Conservation (phyloP, 2,888 invertebrate genomes). For the Cybosia mesomella region DNA sequence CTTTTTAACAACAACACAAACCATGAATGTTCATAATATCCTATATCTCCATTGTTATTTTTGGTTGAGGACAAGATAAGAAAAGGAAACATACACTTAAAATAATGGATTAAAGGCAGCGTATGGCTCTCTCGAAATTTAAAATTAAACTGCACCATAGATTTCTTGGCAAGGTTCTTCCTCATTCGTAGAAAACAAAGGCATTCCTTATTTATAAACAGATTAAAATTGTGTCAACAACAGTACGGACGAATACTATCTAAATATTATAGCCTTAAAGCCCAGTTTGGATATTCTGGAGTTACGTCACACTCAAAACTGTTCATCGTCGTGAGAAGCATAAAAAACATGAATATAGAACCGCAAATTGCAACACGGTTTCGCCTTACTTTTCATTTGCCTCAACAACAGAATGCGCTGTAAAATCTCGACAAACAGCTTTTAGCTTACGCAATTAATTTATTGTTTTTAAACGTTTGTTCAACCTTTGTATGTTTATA, state of each 20-base stretch:
- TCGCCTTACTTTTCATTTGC: background rate
- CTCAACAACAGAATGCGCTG: slow-evolving; percentile 11
- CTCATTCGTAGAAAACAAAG: slow-evolving; percentile 6
- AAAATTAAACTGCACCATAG: background rate
- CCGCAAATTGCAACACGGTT: background rate
- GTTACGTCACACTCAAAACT: slow-evolving; percentile 6
- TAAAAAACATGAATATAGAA: slow-evolving; percentile 12
- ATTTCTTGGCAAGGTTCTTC: slow-evolving; percentile 3
- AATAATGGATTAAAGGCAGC: background rate
- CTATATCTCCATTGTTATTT: background rate
- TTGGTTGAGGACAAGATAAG: background rate
- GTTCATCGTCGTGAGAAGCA: slow-evolving; percentile 10
- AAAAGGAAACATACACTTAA: background rate
- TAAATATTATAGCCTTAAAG: slow-evolving; percentile 7
- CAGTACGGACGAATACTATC: background rate
- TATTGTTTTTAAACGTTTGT: slow-evolving; percentile 3
- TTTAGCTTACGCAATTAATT: background rate
- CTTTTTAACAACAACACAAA: too few relatives aligned
- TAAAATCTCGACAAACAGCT: background rate
- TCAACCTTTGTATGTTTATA: background rate
- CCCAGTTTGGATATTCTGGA: background rate
- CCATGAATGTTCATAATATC: background rate
- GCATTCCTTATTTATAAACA: slow-evolving; percentile 9
- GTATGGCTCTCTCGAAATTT: background rate
- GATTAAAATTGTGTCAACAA: slow-evolving; percentile 9